Conservation (phyloP, 2,113 vertebrate species). For the Hemiprocne comata region DNA sequence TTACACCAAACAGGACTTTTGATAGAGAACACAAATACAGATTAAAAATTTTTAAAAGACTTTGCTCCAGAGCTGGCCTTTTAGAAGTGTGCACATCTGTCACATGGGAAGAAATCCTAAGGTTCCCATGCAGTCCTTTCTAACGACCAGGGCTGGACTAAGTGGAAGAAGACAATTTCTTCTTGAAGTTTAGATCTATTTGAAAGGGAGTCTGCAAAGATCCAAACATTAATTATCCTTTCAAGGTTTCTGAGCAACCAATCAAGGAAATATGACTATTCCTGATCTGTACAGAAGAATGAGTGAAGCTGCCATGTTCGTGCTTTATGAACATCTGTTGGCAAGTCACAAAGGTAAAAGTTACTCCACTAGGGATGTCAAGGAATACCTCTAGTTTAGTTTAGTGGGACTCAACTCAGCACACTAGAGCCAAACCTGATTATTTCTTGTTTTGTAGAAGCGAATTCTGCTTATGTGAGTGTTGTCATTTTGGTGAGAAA, state of each 20-base stretch:
- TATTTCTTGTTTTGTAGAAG: neutral
- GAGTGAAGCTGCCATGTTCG: neutral
- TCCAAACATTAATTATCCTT: neutral
- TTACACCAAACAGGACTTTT: neutral
- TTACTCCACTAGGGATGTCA: neutral
- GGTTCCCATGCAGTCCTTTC: neutral
- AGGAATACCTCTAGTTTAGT: neutral
- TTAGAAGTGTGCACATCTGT: neutral
- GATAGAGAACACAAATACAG: neutral
- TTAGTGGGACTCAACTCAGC: neutral
- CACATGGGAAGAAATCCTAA: neutral
- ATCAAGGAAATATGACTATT: neutral
- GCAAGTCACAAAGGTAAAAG: neutral
- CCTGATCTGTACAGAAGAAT: neutral
- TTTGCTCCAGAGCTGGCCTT: neutral
- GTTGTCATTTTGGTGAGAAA: neutral
- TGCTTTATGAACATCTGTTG: neutral
- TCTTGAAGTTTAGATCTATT: neutral
- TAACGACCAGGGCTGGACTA: accelerated
- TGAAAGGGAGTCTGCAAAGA: neutral
- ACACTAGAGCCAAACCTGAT: neutral
- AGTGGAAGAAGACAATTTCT: neutral
- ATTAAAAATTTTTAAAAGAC: neutral
- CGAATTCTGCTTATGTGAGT: neutral
- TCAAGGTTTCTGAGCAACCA: neutral